Percentiles rank a stretch among this genome's conserved stretches.
Evolutionary conservation across 2,888 invertebrate species (phyloP).

Genomic region (Beris chalybata): DNA sequence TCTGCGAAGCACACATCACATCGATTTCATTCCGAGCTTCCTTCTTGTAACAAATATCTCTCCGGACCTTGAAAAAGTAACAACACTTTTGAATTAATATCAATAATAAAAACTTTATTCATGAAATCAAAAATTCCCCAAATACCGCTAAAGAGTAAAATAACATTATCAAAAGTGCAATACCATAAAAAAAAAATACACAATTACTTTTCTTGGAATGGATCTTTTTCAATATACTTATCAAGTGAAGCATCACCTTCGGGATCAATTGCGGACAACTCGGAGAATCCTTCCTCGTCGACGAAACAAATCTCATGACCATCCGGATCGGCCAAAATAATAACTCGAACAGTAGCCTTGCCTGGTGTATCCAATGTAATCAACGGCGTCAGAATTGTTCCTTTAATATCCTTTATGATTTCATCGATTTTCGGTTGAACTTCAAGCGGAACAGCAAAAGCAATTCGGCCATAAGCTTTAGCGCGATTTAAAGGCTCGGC

Average conservation of each 20-base stretch:
- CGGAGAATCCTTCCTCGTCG: constrained; percentile 90
- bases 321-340: constrained; percentile 96
- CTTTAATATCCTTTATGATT: constrained; percentile 68
- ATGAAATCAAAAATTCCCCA: not conserved
- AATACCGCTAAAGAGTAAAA: not conserved
- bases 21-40: too few species aligned
- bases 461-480: constrained; percentile 92
- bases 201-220: constrained; percentile 49
- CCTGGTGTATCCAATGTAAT: constrained; percentile 95
- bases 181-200: not conserved
- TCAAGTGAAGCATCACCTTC: constrained; percentile 78
- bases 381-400: constrained; percentile 83
- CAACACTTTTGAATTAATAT: not conserved
- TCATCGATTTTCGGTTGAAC: constrained; percentile 77
- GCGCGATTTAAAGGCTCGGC: constrained; percentile 71
- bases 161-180: not conserved
- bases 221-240: constrained; percentile 66
- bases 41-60: too few species aligned
- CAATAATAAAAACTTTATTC: not conserved
- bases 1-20: too few species aligned
- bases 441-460: constrained; percentile 83
- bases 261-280: constrained; percentile 84
- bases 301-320: constrained; percentile 99
- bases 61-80: too few species aligned
- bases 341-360: constrained; percentile 93